A percentile compares a stretch with the other conserved stretches of the same genome.
Evolutionary conservation across 2,113 vertebrate genomes (phyloP).

Genomic region (Papio anubis): DNA sequence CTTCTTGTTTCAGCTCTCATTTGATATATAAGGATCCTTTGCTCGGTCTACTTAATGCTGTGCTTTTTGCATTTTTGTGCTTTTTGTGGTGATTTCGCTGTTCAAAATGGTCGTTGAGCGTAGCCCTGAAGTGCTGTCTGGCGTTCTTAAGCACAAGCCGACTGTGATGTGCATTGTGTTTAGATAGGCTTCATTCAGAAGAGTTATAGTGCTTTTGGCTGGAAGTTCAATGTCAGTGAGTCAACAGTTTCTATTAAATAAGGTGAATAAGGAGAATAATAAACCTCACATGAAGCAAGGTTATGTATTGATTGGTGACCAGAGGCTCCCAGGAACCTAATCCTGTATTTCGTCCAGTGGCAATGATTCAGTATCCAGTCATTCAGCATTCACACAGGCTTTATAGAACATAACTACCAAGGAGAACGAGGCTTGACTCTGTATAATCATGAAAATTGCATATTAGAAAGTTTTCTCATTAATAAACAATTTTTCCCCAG

Average conservation of each 20-base stretch:
- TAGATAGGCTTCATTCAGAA: background rate
- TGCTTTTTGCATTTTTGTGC: background rate
- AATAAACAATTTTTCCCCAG: constrained; percentile 79
- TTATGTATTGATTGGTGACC: background rate
- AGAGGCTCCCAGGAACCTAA: background rate
- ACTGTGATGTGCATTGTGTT: background rate
- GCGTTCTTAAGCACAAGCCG: background rate
- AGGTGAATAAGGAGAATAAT: background rate
- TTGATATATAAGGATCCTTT: background rate
- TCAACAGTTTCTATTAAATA: background rate
- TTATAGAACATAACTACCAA: background rate
- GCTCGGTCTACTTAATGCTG: background rate
- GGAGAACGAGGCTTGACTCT: background rate
- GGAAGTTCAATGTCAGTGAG: background rate
- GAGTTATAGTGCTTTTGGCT: background rate
- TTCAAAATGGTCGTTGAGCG: background rate
- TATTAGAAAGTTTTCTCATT: background rate
- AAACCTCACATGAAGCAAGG: background rate
- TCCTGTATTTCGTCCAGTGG: background rate
- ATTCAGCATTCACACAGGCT: no score
- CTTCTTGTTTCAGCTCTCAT: background rate
- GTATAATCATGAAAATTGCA: background rate
- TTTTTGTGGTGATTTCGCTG: background rate
- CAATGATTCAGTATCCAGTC: no score
- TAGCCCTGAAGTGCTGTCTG: background rate